Evolutionary conservation across 2,888 invertebrate species (phyloP), one percentile per base, ranked within the genome.

Genomic region (Hemistola chrysoprasaria): DNA sequence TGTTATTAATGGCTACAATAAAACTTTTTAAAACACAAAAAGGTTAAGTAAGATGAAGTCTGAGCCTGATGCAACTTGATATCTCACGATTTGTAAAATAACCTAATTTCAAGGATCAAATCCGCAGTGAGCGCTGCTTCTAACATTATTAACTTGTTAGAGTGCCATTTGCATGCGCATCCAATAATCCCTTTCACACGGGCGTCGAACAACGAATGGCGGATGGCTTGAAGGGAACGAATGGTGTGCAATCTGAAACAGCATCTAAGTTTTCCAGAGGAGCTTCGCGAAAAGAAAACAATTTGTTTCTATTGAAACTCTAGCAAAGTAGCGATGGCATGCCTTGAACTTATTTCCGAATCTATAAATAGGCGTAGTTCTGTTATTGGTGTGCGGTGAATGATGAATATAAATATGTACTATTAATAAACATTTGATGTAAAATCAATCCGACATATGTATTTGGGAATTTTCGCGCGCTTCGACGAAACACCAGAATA

Each of bases 171-270:
- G 35, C 27, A 36, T 35, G 27, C 10, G 23, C 31, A 30, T 41
- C 33, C 32, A 43, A 43, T 45, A 35, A 28, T 43, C 32, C 21
- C 34, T 25, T 31, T 41, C 29, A 40, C 38, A 37, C 30, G 31
- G 36, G 41, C 37, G n/a, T 1, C 8, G 21, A 48, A 34, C 39
- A 40, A 37, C 26, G 27, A 47, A 41, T 38, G 29, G 32, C 38
- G 44, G 27, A 47, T 26, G 28, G 40, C 30, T 41, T 22, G 38
- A 29, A 32, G 35, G 37, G 27, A 36, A 36, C 22, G 35, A 29
- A 27, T 26, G 30, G 30, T 24, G 26, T 42, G 44, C 45, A 47
- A 49, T 51, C 40, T 41, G 27, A 40, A 49, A 45, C 36, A 39
- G 31, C 34, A 47, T 49, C 40, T 25, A 45, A 46, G 40, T 45